These are phyloP conservation scores for Acestrorhynchus altus DNA, from an alignment of 2,797 vertebrate species.

Conservation along the genomic window DNA sequence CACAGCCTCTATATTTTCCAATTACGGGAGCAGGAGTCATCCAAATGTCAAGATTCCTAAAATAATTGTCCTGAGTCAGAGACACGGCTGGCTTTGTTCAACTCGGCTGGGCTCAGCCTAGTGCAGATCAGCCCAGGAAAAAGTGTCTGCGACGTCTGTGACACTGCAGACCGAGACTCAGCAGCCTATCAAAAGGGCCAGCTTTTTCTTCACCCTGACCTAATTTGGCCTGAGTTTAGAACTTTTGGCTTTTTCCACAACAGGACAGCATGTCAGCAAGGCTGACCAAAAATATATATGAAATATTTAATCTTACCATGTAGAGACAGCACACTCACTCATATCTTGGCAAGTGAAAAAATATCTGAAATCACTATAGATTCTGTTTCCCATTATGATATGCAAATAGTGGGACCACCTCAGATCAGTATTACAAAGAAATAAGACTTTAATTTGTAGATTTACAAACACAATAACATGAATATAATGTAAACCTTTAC, in stretches of 20 bases:
- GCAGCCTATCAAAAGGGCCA: conserved; percentile 13
- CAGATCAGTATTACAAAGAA: too few species aligned
- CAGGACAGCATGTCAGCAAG: conserved; percentile 1
- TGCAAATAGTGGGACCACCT: too few species aligned
- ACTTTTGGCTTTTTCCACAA: neutral
- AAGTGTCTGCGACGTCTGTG: conserved; percentile 28
- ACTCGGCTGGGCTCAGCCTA: conserved; percentile 2
- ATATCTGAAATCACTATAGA: too few species aligned
- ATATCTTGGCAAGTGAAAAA: neutral
- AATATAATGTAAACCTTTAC: too few species aligned
- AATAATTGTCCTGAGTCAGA: conserved; percentile 32
- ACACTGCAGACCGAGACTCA: neutral
- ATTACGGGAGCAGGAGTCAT: conserved; percentile 21
- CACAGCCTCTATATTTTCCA: conserved; percentile 20
- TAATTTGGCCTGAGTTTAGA: conserved; percentile 52
- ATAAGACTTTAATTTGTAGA: too few species aligned
- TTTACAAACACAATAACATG: too few species aligned
- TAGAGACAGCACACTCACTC: too few species aligned
- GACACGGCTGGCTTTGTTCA: conserved; percentile 26
- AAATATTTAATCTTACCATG: neutral
- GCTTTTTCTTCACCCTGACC: conserved; percentile 34
- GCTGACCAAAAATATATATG: neutral
- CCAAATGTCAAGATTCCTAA: conserved; percentile 34
- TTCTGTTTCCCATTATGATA: too few species aligned
- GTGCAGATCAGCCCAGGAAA: conserved; percentile 20